phyloP scores from a whole-genome alignment of 2,888 invertebrate genomes.

The Callimorpha dominula region DNA sequence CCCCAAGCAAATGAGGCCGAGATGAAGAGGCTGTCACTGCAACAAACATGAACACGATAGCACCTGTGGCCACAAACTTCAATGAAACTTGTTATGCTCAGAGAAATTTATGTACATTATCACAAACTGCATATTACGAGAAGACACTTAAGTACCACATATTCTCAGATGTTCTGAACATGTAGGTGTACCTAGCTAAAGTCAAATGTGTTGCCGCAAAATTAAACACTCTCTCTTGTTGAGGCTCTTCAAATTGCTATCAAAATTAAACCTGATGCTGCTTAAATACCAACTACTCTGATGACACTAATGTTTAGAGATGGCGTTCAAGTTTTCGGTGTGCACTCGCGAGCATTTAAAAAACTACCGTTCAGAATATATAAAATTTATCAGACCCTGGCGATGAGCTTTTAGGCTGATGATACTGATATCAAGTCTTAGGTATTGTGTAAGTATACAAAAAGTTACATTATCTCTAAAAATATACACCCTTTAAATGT shows the following conservation, averaged over 20 bases:
- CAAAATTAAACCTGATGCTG: conserved; percentile 62
- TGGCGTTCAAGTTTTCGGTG: conserved; percentile 48
- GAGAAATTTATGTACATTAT: conserved; percentile 37
- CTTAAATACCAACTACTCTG: conserved; percentile 61
- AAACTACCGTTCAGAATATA: conserved; percentile 2
- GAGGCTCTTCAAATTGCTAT: conserved; percentile 55
- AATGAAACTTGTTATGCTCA: conserved; percentile 48
- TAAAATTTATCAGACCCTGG: not conserved
- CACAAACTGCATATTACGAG: conserved; percentile 40
- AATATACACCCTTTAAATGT: too few relatives aligned
- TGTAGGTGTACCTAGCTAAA: conserved; percentile 25
- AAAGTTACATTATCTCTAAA: not conserved
- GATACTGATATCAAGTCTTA: not conserved
- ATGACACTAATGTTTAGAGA: conserved; percentile 63
- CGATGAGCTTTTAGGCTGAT: not conserved
- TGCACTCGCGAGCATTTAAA: conserved; percentile 54
- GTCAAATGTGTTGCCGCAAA: conserved; percentile 35
- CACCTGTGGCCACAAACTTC: conserved; percentile 56
- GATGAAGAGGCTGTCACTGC: conserved; percentile 39
- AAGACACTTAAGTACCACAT: conserved; percentile 31
- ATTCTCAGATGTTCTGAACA: conserved; percentile 39
- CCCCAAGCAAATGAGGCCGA: conserved; percentile 41
- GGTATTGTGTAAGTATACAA: not conserved
- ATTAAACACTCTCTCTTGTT: conserved; percentile 52
- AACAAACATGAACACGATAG: conserved; percentile 47